Evolutionary conservation across 2,888 invertebrate genomes (phyloP).

Genomic region (Drosophila bunnanda): DNA sequence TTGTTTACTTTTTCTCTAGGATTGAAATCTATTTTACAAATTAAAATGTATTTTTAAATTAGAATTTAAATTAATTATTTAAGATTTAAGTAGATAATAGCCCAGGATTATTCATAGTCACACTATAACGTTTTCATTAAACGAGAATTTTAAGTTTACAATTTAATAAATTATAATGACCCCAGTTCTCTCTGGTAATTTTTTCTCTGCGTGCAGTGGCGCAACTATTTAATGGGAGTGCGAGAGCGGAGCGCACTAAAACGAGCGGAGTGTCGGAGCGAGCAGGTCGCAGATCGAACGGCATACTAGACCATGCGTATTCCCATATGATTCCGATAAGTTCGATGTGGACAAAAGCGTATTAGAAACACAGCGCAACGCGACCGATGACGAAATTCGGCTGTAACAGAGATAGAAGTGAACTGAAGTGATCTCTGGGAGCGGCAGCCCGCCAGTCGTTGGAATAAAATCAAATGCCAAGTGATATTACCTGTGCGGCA

Average conservation of each 20-base stretch:
- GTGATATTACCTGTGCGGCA: constrained; percentile 7
- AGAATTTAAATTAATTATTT: too few species aligned
- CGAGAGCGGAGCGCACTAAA: constrained; percentile 41
- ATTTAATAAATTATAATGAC: background rate
- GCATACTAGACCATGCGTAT: constrained; percentile 3
- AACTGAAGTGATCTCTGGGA: constrained; percentile 30
- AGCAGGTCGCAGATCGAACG: constrained; percentile 15
- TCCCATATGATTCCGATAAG: constrained; percentile 16
- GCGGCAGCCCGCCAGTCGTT: background rate
- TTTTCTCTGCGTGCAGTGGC: background rate
- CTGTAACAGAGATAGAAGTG: constrained; percentile 22
- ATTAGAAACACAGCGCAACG: constrained; percentile 1
- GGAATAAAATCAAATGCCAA: constrained; percentile 12
- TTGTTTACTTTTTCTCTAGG: too few species aligned
- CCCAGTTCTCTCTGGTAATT: background rate
- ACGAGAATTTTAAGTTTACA: background rate
- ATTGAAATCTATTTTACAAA: too few species aligned
- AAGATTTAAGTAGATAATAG: too few species aligned
- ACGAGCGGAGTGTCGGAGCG: constrained; percentile 40
- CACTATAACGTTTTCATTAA: too few species aligned
- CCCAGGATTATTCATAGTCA: too few species aligned
- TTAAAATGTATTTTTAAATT: too few species aligned
- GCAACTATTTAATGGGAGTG: constrained; percentile 42
- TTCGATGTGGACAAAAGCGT: constrained; percentile 2
- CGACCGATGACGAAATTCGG: constrained; percentile 25